Evolutionary conservation across 2,113 vertebrate species (phyloP).

Genomic region (Atherinomorus stipes): DNA sequence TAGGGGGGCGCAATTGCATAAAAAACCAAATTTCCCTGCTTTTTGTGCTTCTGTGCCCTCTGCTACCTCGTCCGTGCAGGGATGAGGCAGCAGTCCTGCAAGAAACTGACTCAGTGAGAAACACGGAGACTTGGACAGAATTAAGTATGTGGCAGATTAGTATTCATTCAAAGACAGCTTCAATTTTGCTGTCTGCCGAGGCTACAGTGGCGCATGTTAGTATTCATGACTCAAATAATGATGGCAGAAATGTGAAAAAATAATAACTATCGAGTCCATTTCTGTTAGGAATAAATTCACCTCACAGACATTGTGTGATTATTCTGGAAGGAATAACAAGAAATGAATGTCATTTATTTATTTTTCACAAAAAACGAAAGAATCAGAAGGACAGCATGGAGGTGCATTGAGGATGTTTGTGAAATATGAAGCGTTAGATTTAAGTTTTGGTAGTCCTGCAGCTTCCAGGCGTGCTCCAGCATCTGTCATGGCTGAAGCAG

Average conservation of each 20-base stretch:
- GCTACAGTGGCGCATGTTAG: slow-evolving; percentile 20
- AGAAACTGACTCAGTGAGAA: slow-evolving; percentile 19
- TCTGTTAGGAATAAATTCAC: slow-evolving; percentile 23
- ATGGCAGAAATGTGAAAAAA: slow-evolving; percentile 12
- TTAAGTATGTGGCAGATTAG: slow-evolving; percentile 20
- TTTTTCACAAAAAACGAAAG: not conserved
- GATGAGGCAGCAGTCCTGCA: slow-evolving; percentile 24
- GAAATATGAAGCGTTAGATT: slow-evolving; percentile 42
- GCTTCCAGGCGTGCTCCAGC: slow-evolving; percentile 16
- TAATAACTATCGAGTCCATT: slow-evolving; percentile 9
- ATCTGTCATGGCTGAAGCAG: slow-evolving; percentile 41
- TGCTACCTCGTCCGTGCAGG: not conserved
- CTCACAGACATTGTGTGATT: slow-evolving; percentile 20
- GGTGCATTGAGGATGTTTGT: slow-evolving; percentile 28
- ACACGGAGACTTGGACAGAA: slow-evolving; percentile 8
- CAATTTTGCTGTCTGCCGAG: slow-evolving; percentile 10
- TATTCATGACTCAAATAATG: slow-evolving; percentile 35
- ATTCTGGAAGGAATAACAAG: not conserved
- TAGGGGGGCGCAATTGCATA: slow-evolving; percentile 22
- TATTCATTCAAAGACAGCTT: slow-evolving; percentile 11
- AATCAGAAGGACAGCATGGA: not conserved
- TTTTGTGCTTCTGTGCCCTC: slow-evolving; percentile 22
- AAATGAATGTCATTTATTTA: slow-evolving; percentile 23
- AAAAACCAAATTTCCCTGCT: slow-evolving; percentile 14
- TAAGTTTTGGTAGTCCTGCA: slow-evolving; percentile 48